phyloP scores from a whole-genome alignment of 2,888 invertebrate species.

The Catocala sponsa region DNA sequence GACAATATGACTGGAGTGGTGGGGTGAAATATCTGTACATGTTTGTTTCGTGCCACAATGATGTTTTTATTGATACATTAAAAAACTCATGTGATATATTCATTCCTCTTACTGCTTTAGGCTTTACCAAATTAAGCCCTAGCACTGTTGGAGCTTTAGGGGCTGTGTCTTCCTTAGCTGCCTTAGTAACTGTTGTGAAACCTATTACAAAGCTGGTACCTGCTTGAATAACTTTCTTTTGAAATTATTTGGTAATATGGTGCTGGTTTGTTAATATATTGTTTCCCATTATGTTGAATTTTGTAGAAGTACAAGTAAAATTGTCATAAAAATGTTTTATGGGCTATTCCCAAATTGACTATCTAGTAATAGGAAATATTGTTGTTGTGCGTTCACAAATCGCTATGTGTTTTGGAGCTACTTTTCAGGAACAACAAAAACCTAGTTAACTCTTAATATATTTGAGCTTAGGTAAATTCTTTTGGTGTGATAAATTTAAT shows the following conservation, averaged over 20 bases:
- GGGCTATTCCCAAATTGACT: neutral
- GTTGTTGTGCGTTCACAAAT: too few relatives aligned
- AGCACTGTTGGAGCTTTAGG: constrained; percentile 93
- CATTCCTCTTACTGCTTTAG: constrained; percentile 94
- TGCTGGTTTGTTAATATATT: constrained; percentile 35
- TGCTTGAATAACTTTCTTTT: constrained; percentile 59
- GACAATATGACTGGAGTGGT: constrained; percentile 60
- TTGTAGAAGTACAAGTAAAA: constrained; percentile 8
- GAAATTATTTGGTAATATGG: constrained; percentile 26
- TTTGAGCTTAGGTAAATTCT: too few relatives aligned
- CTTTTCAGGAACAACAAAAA: too few relatives aligned
- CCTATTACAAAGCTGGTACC: constrained; percentile 93
- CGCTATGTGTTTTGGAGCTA: too few relatives aligned
- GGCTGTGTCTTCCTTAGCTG: constrained; percentile 93
- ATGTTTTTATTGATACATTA: constrained; percentile 93
- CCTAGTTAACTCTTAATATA: too few relatives aligned
- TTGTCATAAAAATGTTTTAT: too few relatives aligned
- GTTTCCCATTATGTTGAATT: constrained; percentile 5
- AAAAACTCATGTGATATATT: constrained; percentile 96
- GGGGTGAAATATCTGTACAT: constrained; percentile 67
- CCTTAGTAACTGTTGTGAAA: constrained; percentile 92
- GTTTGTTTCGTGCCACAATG: constrained; percentile 82
- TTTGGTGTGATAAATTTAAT: too few relatives aligned
- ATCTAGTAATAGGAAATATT: neutral
- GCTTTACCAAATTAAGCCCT: constrained; percentile 93